phyloP scores from a whole-genome alignment of 2,888 invertebrate genomes.

The Drosophila subquinaria region DNA sequence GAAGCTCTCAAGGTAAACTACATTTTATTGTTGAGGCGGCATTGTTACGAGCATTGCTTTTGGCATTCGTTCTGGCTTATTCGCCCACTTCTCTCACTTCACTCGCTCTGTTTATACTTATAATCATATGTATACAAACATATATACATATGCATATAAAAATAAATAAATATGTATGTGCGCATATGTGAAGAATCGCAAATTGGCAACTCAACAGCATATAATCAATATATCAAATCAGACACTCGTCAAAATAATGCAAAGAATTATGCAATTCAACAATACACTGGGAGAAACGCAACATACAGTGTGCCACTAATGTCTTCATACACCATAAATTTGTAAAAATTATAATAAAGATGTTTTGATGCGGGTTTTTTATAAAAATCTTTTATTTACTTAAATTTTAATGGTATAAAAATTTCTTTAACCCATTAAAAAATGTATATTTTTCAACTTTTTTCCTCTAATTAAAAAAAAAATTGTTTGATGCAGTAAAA shows the following conservation, averaged over 20 bases:
- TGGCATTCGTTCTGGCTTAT: constrained; percentile 76
- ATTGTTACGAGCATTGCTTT: constrained; percentile 77
- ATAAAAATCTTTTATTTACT: too few relatives aligned
- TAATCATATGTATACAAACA: constrained; percentile 13
- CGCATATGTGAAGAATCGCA: constrained; percentile 11
- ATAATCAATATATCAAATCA: constrained; percentile 45
- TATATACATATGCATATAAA: constrained; percentile 17
- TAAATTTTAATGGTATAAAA: too few relatives aligned
- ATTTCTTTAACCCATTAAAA: too few relatives aligned
- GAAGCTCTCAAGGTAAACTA: constrained; percentile 80
- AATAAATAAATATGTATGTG: constrained; percentile 6
- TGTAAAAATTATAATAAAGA: too few relatives aligned
- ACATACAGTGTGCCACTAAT: not conserved
- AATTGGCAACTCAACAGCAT: constrained; percentile 22
- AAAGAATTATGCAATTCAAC: constrained; percentile 50
- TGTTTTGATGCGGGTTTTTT: too few relatives aligned
- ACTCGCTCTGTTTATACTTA: constrained; percentile 27
- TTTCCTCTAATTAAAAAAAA: too few relatives aligned
- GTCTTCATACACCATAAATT: too few relatives aligned
- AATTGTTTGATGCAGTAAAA: too few relatives aligned
- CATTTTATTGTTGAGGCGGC: constrained; percentile 79
- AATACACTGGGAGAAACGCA: constrained; percentile 8
- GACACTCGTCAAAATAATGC: constrained; percentile 36
- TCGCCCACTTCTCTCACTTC: constrained; percentile 66
- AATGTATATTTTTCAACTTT: too few relatives aligned